Base-by-base conservation (phyloP, 2,888 invertebrate species). In the Aspidapion aeneum region DNA sequence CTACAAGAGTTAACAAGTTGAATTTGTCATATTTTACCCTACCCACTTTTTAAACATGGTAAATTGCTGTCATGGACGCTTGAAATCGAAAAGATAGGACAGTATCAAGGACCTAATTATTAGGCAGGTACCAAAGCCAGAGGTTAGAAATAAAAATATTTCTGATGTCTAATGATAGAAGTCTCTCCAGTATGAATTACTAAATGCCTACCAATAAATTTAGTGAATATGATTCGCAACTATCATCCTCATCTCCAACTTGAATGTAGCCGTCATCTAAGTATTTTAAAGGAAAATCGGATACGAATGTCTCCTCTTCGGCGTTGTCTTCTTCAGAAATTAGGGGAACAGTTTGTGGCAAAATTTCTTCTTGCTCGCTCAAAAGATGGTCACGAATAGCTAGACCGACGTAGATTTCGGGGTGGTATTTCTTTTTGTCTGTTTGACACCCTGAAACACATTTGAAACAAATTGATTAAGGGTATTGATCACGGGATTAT, bases 381-480 rank as follows among this genome's bases (percentile, higher is more conserved):
- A 77, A 79, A 9, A 79, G 51, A 60, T 86, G 83, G 66, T 87
- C 87, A 69, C 87, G 83, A 19, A 89, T 80, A 0, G 86, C 82
- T 19, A 88, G 78, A 52, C 85, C 83, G 62, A 89, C 76, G 62
- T 84, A 79, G 3, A 89, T 76, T 74, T 88, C 87, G 0, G 89
- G 89, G 67, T 85, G 85, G 63, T 82, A 82, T 50, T 72, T 73
- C 21, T 73, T 71, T 59, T 73, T 75, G 60, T 74, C 73, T 5
- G 70, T 67, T 50, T 74, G 74, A 48, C 74, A 82, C 2, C 68
- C 67, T 35, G 12, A 12, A 35, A n/a, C n/a, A n/a, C n/a, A n/a
- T n/a, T n/a, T n/a, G n/a, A n/a, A n/a, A n/a, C n/a, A n/a, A n/a
- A n/a, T n/a, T n/a, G n/a, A n/a, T n/a, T n/a, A n/a, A n/a, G n/a